Base-by-base conservation (phyloP, 2,888 invertebrate genomes). In the Fragum whitleyi region DNA sequence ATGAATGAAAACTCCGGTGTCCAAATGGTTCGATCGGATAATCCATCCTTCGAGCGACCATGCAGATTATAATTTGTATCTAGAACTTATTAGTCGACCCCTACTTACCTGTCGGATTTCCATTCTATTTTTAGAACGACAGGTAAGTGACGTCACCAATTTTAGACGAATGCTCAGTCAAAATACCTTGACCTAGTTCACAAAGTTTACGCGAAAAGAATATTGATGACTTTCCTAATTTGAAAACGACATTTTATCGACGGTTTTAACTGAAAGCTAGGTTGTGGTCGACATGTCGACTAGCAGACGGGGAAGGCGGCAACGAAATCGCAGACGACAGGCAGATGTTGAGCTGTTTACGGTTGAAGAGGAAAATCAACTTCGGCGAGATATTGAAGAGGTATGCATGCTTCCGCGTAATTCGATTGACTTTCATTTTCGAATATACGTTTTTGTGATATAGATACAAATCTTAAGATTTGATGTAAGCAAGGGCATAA, bases 131-230 rank as follows among this genome's bases (percentile, higher is more conserved):
- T 57, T 57, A 57, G 57, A 57, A 47, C 47, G 3, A 57, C 57
- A 57, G 57, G 57, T 57, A 23, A 57, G 23, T 57, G 61, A 61
- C 61, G 61, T 61, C 61, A 61, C 26, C 26, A 26, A 57, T 26
- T 3, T 57, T 21, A 23, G 57, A 26, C 23, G 57, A 57, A 57
- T 57, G 11, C 57, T 11, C 32, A 32, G 29, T 26, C 7, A 28
- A 32, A 29, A 61, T 42, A 65, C 65, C 65, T 65, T 42, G 42
- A 39, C 65, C 65, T 65, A 65, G n/a, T 61, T 61, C n/a, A 61
- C 61, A 11, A 28, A 23, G 11, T 42, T 65, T 39, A 65, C 65
- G 23, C 39, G 42, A 32, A 28, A 32, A 32, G 29, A 29, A 32
- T 61, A 61, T 32, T 32, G 32, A 61, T 57, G 57, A 21, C 6